Conservation (phyloP, 1,140 invertebrate species). For the Lordiphosa stackelbergi region DNA sequence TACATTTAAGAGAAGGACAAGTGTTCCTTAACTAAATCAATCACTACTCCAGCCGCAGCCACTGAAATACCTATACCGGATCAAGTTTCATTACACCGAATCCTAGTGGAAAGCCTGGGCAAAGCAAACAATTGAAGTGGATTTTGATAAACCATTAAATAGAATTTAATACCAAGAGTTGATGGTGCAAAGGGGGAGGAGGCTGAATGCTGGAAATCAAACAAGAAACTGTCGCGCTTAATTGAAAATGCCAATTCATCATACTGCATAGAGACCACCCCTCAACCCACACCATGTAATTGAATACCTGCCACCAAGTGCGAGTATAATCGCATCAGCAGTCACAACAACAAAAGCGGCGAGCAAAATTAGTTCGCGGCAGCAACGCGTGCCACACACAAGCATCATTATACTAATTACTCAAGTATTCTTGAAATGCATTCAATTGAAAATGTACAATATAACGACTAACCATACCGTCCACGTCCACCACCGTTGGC, state of each 20-base stretch:
- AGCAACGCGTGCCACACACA: conserved; percentile 43
- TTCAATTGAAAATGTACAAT: conserved; percentile 68
- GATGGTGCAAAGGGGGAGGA: no score
- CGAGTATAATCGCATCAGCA: conserved; percentile 55
- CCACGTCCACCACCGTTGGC: conserved; percentile 1
- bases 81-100: conserved; percentile 36
- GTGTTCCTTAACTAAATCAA: not conserved
- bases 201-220: conserved; percentile 20
- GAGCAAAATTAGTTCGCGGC: conserved; percentile 32
- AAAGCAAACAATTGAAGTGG: conserved; percentile 69
- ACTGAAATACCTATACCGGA: conserved; percentile 17
- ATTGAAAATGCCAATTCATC: conserved; percentile 73
- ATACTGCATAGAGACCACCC: conserved; percentile 15
- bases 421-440: conserved; percentile 73
- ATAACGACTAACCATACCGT: conserved; percentile 40
- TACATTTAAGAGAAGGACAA: not conserved
- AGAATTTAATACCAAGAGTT: conserved; percentile 44
- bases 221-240: conserved; percentile 56
- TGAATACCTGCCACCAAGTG: conserved; percentile 49
- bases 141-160: conserved; percentile 76
- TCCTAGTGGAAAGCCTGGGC: conserved; percentile 51
- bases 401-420: conserved; percentile 75
- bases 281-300: conserved; percentile 34
- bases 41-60: conserved; percentile 14
- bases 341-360: conserved; percentile 19